These are phyloP conservation scores for Penaeus monodon DNA, from an alignment of 2,888 invertebrate genomes.

Conservation along the genomic window DNA sequence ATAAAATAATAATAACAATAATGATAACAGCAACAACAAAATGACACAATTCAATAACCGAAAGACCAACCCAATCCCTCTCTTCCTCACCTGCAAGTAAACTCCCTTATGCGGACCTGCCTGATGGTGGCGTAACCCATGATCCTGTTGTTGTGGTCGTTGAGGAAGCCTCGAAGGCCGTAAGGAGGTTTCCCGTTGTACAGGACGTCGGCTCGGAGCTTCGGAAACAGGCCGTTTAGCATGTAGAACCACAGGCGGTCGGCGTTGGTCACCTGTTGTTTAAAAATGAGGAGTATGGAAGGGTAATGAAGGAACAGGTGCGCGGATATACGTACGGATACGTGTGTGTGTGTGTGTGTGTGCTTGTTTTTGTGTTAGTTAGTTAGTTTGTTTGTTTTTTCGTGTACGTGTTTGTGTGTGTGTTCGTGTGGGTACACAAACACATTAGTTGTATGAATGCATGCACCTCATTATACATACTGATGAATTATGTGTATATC, in stretches of 20 bases:
- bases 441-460: not conserved
- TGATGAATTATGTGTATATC: too few species aligned
- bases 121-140: slow-evolving; percentile 73
- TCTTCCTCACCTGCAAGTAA: slow-evolving; percentile 61
- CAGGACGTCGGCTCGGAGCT: slow-evolving; percentile 70
- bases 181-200: slow-evolving; percentile 72
- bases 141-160: slow-evolving; percentile 72
- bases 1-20: too few species aligned
- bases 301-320: too few species aligned
- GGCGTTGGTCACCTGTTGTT: slow-evolving; percentile 68
- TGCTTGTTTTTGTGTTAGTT: not conserved
- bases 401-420: not conserved
- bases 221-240: slow-evolving; percentile 69
- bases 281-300: not conserved
- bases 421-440: not conserved
- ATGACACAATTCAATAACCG: too few species aligned
- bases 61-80: too few species aligned
- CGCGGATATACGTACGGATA: too few species aligned
- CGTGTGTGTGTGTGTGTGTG: not conserved
- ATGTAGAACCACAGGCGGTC: slow-evolving; percentile 71
- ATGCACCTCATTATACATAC: not conserved
- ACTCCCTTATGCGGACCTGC: slow-evolving; percentile 69
- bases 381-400: too few species aligned
- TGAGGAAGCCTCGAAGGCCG: slow-evolving; percentile 71
- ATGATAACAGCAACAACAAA: too few species aligned